Conservation (phyloP, 2,888 invertebrate species). For the Romanomermis culicivorax region DNA sequence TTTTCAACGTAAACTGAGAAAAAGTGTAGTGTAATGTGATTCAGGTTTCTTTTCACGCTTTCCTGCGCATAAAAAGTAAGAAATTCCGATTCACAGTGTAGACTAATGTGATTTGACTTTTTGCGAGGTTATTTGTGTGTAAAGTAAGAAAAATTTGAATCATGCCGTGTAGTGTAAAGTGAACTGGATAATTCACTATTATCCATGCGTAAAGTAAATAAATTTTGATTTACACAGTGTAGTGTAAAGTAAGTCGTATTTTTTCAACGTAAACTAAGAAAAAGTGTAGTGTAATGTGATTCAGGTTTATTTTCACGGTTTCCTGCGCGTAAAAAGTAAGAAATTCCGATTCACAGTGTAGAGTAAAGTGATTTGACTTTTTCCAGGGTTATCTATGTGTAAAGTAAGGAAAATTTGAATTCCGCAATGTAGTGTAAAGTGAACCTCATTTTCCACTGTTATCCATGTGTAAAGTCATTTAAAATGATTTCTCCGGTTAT, state of each 20-base stretch:
- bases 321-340: too few species aligned
- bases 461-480: too few species aligned
- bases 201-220: not conserved
- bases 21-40: not conserved
- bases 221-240: not conserved
- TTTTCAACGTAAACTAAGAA: not conserved
- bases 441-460: too few species aligned
- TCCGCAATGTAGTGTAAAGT: too few species aligned
- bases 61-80: too few species aligned
- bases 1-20: not conserved
- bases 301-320: not conserved
- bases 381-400: conserved; percentile 67
- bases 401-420: conserved; percentile 30
- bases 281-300: not conserved
- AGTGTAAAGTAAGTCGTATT: not conserved
- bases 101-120: too few species aligned
- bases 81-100: too few species aligned
- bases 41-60: not conserved
- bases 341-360: too few species aligned
- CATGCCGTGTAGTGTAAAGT: too few species aligned
- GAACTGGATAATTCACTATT: too few species aligned
- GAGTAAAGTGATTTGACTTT: too few species aligned
- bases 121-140: conserved; percentile 67
- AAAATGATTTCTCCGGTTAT: too few species aligned
- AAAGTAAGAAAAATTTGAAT: conserved; percentile 30